phyloP scores from a whole-genome alignment of 1,140 invertebrate genomes.

The Chymomyza costata region DNA sequence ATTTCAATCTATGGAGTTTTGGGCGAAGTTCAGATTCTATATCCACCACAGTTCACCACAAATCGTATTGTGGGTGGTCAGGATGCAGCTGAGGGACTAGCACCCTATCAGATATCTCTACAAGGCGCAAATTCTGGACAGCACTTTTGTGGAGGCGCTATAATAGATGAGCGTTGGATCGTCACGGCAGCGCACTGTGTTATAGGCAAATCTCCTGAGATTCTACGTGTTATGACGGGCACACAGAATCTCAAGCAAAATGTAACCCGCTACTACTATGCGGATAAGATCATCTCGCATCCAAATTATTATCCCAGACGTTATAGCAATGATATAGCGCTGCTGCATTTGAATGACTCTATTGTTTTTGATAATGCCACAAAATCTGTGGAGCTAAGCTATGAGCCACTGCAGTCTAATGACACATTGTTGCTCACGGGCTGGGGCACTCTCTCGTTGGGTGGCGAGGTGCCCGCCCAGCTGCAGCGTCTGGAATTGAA shows the following conservation, averaged over 20 bases:
- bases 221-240: slow-evolving; percentile 54
- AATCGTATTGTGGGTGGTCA: slow-evolving; percentile 75
- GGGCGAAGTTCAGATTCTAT: slow-evolving; percentile 40
- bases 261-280: slow-evolving; percentile 50
- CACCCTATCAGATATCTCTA: slow-evolving; percentile 76
- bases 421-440: slow-evolving; percentile 76
- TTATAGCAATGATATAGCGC: slow-evolving; percentile 77
- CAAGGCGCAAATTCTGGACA: slow-evolving; percentile 38
- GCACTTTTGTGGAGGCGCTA: slow-evolving; percentile 76
- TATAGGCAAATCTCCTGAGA: slow-evolving; percentile 28
- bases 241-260: slow-evolving; percentile 61
- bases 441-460: slow-evolving; percentile 76
- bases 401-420: slow-evolving; percentile 38
- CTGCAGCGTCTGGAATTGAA: slow-evolving; percentile 68
- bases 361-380: slow-evolving; percentile 76
- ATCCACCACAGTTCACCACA: slow-evolving; percentile 54
- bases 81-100: slow-evolving; percentile 71
- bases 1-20: no score
- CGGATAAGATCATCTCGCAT: slow-evolving; percentile 59
- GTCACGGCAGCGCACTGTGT: slow-evolving; percentile 76
- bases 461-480: slow-evolving; percentile 56
- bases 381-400: slow-evolving; percentile 63
- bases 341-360: slow-evolving; percentile 74
- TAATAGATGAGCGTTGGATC: slow-evolving; percentile 74
- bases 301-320: slow-evolving; percentile 61